Conservation (phyloP, 1,140 invertebrate species). For the Tetragnatha versicolor region DNA sequence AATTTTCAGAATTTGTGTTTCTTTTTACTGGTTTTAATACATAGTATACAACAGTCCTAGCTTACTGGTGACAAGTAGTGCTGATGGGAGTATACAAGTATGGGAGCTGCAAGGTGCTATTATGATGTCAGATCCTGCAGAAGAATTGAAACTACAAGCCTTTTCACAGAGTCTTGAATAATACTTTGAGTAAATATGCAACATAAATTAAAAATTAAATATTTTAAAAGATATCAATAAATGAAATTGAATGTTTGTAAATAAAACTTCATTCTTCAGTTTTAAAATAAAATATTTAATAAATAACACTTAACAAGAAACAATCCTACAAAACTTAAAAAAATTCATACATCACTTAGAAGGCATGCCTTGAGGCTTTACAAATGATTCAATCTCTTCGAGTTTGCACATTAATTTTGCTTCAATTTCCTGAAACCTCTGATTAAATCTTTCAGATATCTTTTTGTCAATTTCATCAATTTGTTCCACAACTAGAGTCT, state of each 20-base stretch:
- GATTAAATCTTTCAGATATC: slow-evolving; percentile 37
- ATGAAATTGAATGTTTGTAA: too few species aligned
- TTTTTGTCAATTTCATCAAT: slow-evolving; percentile 14
- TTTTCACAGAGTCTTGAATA: slow-evolving; percentile 30
- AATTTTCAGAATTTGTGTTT: too few species aligned
- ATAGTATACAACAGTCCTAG: slow-evolving; percentile 14
- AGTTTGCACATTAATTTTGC: slow-evolving; percentile 50
- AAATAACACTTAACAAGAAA: too few species aligned
- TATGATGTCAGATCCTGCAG: neutral
- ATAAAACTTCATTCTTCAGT: too few species aligned
- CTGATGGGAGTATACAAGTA: slow-evolving; percentile 37
- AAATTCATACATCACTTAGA: too few species aligned
- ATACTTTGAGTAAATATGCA: neutral
- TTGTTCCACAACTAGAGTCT: slow-evolving; percentile 28
- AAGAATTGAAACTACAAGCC: slow-evolving; percentile 11
- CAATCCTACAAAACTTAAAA: neutral
- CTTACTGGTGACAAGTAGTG: slow-evolving; percentile 26
- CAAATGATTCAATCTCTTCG: slow-evolving; percentile 53
- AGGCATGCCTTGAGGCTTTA: slow-evolving; percentile 45
- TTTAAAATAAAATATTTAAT: too few species aligned
- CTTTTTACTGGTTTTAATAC: too few species aligned
- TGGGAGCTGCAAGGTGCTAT: slow-evolving; percentile 35
- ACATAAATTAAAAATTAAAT: too few species aligned
- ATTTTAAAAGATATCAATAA: too few species aligned
- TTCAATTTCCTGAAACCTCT: slow-evolving; percentile 52